Conservation (phyloP, 2,888 invertebrate genomes). For the Diaperis boleti region DNA sequence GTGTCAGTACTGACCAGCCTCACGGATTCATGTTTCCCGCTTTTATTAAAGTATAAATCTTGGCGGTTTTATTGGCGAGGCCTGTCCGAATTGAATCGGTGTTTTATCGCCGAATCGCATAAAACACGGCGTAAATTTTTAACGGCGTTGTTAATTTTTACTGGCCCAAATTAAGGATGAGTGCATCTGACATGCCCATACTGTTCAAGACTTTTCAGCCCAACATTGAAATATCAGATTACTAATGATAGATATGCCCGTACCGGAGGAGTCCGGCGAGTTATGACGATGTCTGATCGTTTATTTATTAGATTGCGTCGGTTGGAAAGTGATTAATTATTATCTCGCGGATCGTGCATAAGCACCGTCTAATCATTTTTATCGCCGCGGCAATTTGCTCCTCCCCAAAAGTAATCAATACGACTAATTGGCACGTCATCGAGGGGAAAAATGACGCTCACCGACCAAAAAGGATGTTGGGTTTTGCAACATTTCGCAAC, state of each 20-base stretch:
- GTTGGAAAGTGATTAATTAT: slow-evolving; percentile 28
- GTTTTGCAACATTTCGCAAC: no score
- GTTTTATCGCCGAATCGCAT: slow-evolving; percentile 24
- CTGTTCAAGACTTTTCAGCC: no score
- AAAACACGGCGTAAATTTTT: slow-evolving; percentile 15
- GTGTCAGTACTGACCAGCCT: slow-evolving; percentile 29
- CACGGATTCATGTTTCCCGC: slow-evolving; percentile 34
- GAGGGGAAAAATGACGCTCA: neutral
- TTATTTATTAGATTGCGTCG: slow-evolving; percentile 23
- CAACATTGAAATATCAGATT: slow-evolving; percentile 31
- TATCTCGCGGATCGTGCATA: slow-evolving; percentile 7
- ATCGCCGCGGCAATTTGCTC: slow-evolving; percentile 27
- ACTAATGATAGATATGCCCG: slow-evolving; percentile 31
- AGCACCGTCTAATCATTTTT: slow-evolving; percentile 33
- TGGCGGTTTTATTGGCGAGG: slow-evolving; percentile 24
- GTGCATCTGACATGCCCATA: no score
- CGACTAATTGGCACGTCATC: slow-evolving; percentile 30
- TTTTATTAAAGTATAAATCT: slow-evolving; percentile 38
- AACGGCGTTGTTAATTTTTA: slow-evolving; percentile 19
- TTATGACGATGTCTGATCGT: slow-evolving; percentile 28
- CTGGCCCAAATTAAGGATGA: no score
- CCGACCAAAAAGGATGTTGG: no score
- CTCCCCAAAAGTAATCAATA: slow-evolving; percentile 22
- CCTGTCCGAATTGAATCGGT: slow-evolving; percentile 21
- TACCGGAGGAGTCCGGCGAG: slow-evolving; percentile 18